Conservation (phyloP, 1,140 invertebrate species). For the Prorops nasuta region DNA sequence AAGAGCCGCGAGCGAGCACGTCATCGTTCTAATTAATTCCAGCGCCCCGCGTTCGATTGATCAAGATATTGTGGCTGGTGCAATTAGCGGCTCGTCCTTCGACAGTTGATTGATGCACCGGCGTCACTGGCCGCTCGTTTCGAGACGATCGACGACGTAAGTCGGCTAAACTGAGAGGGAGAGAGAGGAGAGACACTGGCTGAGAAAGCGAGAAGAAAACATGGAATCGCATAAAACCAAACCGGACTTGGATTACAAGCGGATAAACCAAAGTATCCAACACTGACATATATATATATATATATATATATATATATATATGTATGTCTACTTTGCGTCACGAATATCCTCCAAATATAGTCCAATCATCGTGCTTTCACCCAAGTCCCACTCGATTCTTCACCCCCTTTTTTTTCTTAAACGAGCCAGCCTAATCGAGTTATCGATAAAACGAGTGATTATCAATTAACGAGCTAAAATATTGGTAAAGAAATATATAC, state of each 20-base stretch:
- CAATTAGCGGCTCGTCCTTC: slow-evolving; percentile 35
- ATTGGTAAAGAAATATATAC: no score
- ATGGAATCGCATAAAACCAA: neutral
- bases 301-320: no score
- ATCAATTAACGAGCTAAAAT: no score
- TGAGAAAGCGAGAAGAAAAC: neutral
- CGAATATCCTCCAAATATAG: no score
- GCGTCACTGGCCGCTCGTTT: slow-evolving; percentile 20
- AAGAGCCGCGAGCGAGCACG: slow-evolving; percentile 30
- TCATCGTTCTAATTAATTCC: slow-evolving; percentile 44
- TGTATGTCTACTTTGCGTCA: no score
- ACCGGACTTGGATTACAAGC: neutral
- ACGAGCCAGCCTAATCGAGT: no score
- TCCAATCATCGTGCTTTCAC: no score
- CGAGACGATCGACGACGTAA: neutral
- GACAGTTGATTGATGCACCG: slow-evolving; percentile 33
- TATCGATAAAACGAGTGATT: no score
- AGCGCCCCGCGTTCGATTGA: slow-evolving; percentile 33
- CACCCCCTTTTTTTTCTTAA: no score
- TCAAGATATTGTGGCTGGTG: slow-evolving; percentile 36
- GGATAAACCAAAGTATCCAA: no score
- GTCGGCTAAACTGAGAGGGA: neutral
- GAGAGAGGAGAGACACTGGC: neutral
- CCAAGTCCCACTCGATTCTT: no score
- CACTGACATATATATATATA: no score